Evolutionary conservation across 2,888 invertebrate species (phyloP).

Genomic region (Carcina quercana): DNA sequence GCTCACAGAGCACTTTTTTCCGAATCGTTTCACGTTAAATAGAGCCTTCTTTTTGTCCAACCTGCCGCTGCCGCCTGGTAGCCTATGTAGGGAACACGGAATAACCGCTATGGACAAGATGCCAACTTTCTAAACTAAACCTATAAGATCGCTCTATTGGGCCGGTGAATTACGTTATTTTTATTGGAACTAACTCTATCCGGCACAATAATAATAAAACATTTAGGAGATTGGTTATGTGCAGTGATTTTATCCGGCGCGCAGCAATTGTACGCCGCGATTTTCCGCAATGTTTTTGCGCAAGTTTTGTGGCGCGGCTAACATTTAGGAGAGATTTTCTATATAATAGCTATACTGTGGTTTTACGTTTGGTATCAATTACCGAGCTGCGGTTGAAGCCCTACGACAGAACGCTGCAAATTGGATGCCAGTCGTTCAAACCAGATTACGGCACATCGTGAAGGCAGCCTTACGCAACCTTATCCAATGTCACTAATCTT

Average conservation of each 20-base stretch:
- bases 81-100: conserved; percentile 59
- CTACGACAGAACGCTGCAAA: conserved; percentile 50
- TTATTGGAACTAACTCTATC: conserved; percentile 49
- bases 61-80: conserved; percentile 46
- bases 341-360: conserved; percentile 51
- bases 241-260: conserved; percentile 31
- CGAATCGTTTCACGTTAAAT: conserved; percentile 53
- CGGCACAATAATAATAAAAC: conserved; percentile 51
- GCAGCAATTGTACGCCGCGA: conserved; percentile 17
- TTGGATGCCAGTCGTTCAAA: conserved; percentile 62
- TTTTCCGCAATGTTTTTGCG: conserved; percentile 38
- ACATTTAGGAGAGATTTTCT: conserved; percentile 39
- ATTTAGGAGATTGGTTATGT: conserved; percentile 54
- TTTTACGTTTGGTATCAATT: conserved; percentile 63
- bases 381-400: conserved; percentile 63
- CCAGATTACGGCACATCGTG: conserved; percentile 54
- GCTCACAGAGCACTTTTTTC: conserved; percentile 59
- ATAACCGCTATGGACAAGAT: conserved; percentile 67
- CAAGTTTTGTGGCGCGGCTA: conserved; percentile 25
- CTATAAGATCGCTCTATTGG: conserved; percentile 55
- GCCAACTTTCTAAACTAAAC: conserved; percentile 71
- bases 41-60: conserved; percentile 60
- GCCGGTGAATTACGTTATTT: conserved; percentile 61
- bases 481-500: conserved; percentile 28
- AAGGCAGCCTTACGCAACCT: conserved; percentile 53